Percentiles rank a stretch among this genome's conserved stretches.
Evolutionary conservation across 2,888 invertebrate genomes (phyloP).

Genomic region (Spodoptera picta): DNA sequence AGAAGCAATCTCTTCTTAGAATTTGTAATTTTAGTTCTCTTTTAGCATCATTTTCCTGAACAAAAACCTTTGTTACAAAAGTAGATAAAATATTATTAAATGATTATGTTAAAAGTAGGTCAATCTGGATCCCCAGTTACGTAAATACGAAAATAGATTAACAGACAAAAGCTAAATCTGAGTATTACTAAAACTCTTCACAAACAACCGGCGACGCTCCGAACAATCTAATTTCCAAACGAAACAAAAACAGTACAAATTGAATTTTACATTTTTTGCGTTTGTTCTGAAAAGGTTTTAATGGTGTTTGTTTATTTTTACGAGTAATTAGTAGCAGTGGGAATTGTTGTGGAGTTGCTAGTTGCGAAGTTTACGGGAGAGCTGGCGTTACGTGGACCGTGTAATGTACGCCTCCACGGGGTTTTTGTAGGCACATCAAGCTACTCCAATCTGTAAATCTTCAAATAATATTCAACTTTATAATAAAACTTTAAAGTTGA

Average conservation of each 20-base stretch:
- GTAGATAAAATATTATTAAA: background rate
- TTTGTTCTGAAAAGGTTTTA: slow-evolving; percentile 45
- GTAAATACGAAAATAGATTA: slow-evolving; percentile 28
- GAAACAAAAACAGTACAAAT: slow-evolving; percentile 56
- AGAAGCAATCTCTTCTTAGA: no score
- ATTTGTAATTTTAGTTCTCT: no score
- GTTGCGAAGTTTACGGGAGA: slow-evolving; percentile 35
- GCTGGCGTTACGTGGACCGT: slow-evolving; percentile 15
- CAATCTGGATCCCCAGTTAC: background rate
- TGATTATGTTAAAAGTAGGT: slow-evolving; percentile 12
- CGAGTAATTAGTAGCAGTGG: slow-evolving; percentile 59
- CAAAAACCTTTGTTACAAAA: background rate
- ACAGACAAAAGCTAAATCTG: slow-evolving; percentile 9
- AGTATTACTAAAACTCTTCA: slow-evolving; percentile 16
- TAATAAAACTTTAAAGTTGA: no score
- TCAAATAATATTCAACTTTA: no score
- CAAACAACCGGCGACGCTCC: slow-evolving; percentile 44
- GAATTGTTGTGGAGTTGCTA: slow-evolving; percentile 39
- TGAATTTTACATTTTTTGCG: slow-evolving; percentile 54
- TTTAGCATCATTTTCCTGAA: background rate
- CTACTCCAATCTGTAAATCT: no score
- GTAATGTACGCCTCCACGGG: slow-evolving; percentile 22
- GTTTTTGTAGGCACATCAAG: slow-evolving; percentile 19
- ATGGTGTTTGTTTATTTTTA: slow-evolving; percentile 62
- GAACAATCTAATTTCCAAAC: slow-evolving; percentile 57